These are phyloP conservation scores for Pollimyrus isidori DNA, from an alignment of 2,113 vertebrate species.

Conservation along the genomic window DNA sequence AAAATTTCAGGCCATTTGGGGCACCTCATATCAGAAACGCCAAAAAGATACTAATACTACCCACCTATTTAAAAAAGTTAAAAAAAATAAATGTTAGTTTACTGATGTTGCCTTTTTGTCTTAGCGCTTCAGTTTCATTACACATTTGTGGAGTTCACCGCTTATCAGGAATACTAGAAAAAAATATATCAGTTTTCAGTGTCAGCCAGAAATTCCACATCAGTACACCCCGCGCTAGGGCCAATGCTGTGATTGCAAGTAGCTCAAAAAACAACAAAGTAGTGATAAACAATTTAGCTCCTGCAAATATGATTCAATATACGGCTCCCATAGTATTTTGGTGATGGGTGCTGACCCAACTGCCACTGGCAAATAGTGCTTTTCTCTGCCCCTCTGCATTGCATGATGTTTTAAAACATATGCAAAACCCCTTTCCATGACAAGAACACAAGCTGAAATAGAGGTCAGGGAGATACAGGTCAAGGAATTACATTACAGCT, in stretches of 20 bases:
- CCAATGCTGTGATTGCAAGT: background rate
- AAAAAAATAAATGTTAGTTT: background rate
- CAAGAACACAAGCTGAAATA: background rate
- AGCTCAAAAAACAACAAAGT: background rate
- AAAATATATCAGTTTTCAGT: background rate
- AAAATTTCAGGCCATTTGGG: background rate
- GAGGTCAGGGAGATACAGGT: background rate
- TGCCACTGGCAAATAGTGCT: background rate
- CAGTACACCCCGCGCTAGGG: background rate
- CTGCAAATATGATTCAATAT: background rate
- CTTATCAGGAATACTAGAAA: background rate
- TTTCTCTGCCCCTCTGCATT: background rate
- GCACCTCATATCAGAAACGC: background rate
- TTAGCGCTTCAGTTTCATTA: background rate
- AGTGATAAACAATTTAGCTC: background rate
- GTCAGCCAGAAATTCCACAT: background rate
- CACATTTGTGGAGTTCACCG: too few relatives aligned
- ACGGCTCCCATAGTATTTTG: background rate
- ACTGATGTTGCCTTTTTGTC: background rate
- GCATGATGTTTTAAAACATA: background rate
- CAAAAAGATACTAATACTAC: background rate
- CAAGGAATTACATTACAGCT: background rate
- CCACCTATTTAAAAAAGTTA: background rate
- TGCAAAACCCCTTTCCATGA: conserved; percentile 5
- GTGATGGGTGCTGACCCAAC: too few relatives aligned